These are phyloP conservation scores for Geotrypetes seraphini DNA, from an alignment of 2,797 vertebrate species.

Conservation along the genomic window DNA sequence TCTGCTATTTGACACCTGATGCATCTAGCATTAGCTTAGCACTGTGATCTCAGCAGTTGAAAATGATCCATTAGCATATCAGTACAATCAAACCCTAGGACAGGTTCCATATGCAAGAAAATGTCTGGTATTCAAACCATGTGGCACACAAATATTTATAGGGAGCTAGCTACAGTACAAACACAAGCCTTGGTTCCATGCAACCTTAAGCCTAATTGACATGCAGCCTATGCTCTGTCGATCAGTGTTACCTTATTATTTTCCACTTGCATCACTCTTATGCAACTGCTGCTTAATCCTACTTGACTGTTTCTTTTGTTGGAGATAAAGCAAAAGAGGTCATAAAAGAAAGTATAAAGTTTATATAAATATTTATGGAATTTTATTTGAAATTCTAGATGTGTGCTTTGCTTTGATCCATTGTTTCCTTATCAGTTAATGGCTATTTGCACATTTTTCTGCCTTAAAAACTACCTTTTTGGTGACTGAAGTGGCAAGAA, in stretches of 20 bases:
- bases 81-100: conserved; percentile 3
- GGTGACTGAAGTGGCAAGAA: too few species aligned
- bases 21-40: not conserved
- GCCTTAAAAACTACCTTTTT: too few species aligned
- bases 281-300: conserved; percentile 6
- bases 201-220: conserved; percentile 38
- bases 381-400: not conserved
- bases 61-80: conserved; percentile 16
- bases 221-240: not conserved
- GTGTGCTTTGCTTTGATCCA: not conserved
- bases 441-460: too few species aligned
- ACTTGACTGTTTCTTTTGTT: conserved; percentile 3
- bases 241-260: conserved; percentile 12
- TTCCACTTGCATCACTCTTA: conserved; percentile 4
- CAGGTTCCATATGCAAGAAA: conserved; percentile 27
- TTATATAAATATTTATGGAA: too few species aligned
- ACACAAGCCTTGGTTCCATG: conserved; percentile 19
- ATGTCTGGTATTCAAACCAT: conserved; percentile 23
- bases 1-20: not conserved
- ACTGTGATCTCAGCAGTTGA: conserved; percentile 12
- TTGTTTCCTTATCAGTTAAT: too few species aligned
- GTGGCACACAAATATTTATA: conserved; percentile 18
- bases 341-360: not conserved
- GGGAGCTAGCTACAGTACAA: too few species aligned
- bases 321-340: not conserved